phyloP scores from a whole-genome alignment of 2,113 vertebrate genomes.

The Phaethornis superciliosus region DNA sequence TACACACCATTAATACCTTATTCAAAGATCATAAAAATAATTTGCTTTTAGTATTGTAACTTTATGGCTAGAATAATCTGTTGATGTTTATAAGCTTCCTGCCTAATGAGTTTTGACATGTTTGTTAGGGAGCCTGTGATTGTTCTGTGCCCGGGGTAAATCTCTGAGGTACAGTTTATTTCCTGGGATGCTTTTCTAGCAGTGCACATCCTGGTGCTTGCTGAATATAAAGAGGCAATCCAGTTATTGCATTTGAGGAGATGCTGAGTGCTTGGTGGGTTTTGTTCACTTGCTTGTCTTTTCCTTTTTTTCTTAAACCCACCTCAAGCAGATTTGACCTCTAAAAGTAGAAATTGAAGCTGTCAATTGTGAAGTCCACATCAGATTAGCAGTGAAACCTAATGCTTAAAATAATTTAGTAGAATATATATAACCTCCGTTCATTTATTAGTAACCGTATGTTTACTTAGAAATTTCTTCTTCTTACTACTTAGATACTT shows the following conservation, averaged over 20 bases:
- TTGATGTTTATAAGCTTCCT: slow-evolving; percentile 26
- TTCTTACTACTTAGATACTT: background rate
- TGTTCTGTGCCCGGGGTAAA: background rate
- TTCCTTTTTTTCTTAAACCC: background rate
- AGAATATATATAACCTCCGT: background rate
- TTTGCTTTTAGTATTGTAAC: background rate
- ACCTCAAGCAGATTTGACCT: background rate
- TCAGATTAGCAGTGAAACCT: background rate
- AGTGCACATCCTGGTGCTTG: background rate
- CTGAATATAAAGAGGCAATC: background rate
- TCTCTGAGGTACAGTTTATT: background rate
- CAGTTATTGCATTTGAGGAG: background rate
- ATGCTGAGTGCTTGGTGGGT: background rate
- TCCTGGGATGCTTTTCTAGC: background rate
- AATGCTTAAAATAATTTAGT: background rate
- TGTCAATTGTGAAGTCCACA: background rate
- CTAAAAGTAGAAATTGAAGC: background rate
- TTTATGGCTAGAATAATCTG: slow-evolving; percentile 13
- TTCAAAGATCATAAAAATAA: slow-evolving; percentile 31
- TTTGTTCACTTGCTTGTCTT: background rate
- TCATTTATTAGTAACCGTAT: background rate
- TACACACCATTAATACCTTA: slow-evolving; percentile 37
- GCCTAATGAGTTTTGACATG: slow-evolving; percentile 26
- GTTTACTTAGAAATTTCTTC: background rate
- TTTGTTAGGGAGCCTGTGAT: background rate